Percentiles rank a stretch among this genome's conserved stretches.
Evolutionary conservation across 1,140 invertebrate species (phyloP).

Genomic region (Pseudomyrmex pallidus): DNA sequence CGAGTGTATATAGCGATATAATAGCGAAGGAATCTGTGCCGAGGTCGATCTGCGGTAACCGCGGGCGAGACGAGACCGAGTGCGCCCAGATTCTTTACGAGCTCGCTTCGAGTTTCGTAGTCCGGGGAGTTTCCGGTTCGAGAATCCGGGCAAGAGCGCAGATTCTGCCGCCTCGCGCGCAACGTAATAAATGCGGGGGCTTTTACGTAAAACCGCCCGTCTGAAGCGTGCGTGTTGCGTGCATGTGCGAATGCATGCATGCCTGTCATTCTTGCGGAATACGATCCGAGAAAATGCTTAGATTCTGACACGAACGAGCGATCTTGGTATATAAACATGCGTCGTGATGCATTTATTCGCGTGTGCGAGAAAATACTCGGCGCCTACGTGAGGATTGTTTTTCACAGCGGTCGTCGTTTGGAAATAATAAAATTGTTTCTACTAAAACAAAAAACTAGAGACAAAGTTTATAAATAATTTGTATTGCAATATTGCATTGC

Average conservation of each 20-base stretch:
- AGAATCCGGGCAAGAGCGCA: slow-evolving; percentile 9
- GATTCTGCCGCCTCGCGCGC: slow-evolving; percentile 9
- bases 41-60: slow-evolving; percentile 40
- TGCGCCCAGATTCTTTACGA: slow-evolving; percentile 53
- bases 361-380: slow-evolving; percentile 9
- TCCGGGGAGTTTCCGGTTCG: slow-evolving; percentile 28
- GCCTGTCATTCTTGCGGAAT: slow-evolving; percentile 33
- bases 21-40: slow-evolving; percentile 46
- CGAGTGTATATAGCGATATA: slow-evolving; percentile 37
- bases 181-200: slow-evolving; percentile 49
- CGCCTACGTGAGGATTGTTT: slow-evolving; percentile 13
- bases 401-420: neutral
- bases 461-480: too few relatives aligned
- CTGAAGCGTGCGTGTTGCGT: too few relatives aligned
- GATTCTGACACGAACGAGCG: slow-evolving; percentile 19
- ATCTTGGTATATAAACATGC: slow-evolving; percentile 37
- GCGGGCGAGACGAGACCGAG: slow-evolving; percentile 32
- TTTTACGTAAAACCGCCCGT: slow-evolving; percentile 19
- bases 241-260: neutral
- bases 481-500: too few relatives aligned
- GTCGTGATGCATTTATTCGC: neutral
- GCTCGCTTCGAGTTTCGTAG: slow-evolving; percentile 12
- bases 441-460: too few relatives aligned
- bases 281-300: slow-evolving; percentile 21
- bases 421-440: too few relatives aligned